Percentiles rank a stretch among this genome's conserved stretches.
Evolutionary conservation across 2,888 invertebrate genomes (phyloP).

Genomic region (Drosophila subquinaria): DNA sequence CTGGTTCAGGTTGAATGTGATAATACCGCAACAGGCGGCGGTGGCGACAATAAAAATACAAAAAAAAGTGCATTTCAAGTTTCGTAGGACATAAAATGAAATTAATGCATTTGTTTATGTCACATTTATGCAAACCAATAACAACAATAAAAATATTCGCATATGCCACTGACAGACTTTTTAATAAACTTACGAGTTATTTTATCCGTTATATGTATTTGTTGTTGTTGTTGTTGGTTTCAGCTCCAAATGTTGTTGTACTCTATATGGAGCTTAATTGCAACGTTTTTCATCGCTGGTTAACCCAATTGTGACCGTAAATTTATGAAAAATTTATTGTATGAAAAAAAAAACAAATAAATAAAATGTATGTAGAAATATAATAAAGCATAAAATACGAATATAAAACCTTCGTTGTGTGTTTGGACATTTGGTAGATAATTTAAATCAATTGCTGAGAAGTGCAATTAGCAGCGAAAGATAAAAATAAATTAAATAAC

Average conservation of each 20-base stretch:
- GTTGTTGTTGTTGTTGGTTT: not conserved
- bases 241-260: constrained; percentile 20
- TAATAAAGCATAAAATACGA: constrained; percentile 14
- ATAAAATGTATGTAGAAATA: constrained; percentile 51
- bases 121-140: constrained; percentile 66
- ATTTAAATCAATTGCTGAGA: constrained; percentile 80
- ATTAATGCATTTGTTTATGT: constrained; percentile 74
- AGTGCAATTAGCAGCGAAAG: constrained; percentile 78
- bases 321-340: constrained; percentile 77
- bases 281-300: constrained; percentile 75
- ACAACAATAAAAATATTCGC: constrained; percentile 61
- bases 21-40: constrained; percentile 40
- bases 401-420: constrained; percentile 17
- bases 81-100: constrained; percentile 54
- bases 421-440: constrained; percentile 65
- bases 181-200: constrained; percentile 69
- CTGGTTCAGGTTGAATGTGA: constrained; percentile 3
- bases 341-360: constrained; percentile 42
- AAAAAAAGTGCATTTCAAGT: constrained; percentile 39
- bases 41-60: constrained; percentile 2
- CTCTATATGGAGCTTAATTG: constrained; percentile 71
- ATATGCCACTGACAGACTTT: constrained; percentile 76
- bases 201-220: constrained; percentile 5
- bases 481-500: constrained; percentile 71
- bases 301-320: constrained; percentile 72